Conservation (phyloP, 2,797 vertebrate species). For the Etheostoma perlongum region DNA sequence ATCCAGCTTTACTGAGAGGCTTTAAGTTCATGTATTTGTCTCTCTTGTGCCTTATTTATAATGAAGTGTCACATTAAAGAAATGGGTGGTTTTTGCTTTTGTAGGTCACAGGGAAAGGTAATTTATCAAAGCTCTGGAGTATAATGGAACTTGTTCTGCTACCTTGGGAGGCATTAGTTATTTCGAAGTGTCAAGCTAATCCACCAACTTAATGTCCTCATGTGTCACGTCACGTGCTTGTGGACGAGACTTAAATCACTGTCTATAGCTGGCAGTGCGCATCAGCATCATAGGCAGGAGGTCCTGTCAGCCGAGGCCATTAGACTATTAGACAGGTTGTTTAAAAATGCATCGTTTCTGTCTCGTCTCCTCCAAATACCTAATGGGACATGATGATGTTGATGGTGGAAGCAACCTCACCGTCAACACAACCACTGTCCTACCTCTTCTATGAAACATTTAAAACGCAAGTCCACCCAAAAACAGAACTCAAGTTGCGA, state of each 20-base stretch:
- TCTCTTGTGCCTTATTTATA: conserved; percentile 66
- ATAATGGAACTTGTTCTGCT: conserved; percentile 75
- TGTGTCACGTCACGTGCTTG: conserved; percentile 59
- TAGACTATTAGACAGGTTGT: conserved; percentile 28
- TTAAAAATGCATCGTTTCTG: conserved; percentile 57
- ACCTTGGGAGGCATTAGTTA: conserved; percentile 74
- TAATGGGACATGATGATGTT: conserved; percentile 34
- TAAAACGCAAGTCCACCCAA: background rate
- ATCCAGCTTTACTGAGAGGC: conserved; percentile 21
- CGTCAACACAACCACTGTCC: conserved; percentile 10
- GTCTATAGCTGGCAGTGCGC: conserved; percentile 33
- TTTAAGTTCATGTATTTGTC: conserved; percentile 38
- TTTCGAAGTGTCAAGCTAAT: conserved; percentile 70
- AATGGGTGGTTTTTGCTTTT: conserved; percentile 67
- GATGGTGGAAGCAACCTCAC: conserved; percentile 14
- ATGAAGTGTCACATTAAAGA: conserved; percentile 70
- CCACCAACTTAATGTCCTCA: conserved; percentile 63
- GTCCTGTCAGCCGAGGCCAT: conserved; percentile 44
- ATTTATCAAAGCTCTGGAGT: conserved; percentile 70
- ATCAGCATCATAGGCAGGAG: conserved; percentile 7
- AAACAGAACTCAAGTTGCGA: background rate
- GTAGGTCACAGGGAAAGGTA: conserved; percentile 68
- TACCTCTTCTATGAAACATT: conserved; percentile 22
- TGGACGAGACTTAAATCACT: conserved; percentile 54
- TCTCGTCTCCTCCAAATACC: conserved; percentile 34